phyloP scores from a whole-genome alignment of 2,888 invertebrate species.

The Spicauda simplicius region DNA sequence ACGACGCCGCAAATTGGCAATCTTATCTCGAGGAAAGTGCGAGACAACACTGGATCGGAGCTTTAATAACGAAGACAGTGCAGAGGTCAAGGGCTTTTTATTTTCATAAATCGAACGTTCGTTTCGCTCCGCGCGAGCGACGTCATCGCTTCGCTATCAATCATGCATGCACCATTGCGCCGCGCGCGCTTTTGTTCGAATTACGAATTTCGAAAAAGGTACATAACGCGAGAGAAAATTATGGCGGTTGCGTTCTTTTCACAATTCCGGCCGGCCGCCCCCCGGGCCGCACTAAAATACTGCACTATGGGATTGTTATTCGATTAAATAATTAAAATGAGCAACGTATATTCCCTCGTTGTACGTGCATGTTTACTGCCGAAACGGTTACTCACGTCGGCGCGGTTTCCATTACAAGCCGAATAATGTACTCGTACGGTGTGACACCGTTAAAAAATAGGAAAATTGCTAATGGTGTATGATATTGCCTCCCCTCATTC shows the following conservation, averaged over 20 bases:
- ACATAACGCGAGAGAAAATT: conserved; percentile 71
- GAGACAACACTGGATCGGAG: conserved; percentile 39
- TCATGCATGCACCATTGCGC: conserved; percentile 83
- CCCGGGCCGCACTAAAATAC: conserved; percentile 57
- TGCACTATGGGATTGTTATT: conserved; percentile 66
- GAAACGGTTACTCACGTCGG: conserved; percentile 1
- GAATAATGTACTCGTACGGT: conserved; percentile 60
- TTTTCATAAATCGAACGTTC: conserved; percentile 67
- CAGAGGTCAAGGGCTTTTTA: conserved; percentile 76
- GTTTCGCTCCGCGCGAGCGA: conserved; percentile 56
- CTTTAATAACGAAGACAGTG: conserved; percentile 49
- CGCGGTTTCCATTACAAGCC: conserved; percentile 17
- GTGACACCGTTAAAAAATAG: conserved; percentile 84
- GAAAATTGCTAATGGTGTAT: conserved; percentile 85
- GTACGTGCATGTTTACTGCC: conserved; percentile 8
- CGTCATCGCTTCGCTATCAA: conserved; percentile 80
- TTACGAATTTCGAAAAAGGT: conserved; percentile 81
- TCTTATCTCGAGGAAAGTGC: conserved; percentile 43
- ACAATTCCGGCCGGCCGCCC: conserved; percentile 64
- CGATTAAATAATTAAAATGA: conserved; percentile 72
- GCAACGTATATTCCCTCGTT: conserved; percentile 50
- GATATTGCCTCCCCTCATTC: conserved; percentile 85
- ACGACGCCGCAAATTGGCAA: conserved; percentile 60
- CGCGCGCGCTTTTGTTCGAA: conserved; percentile 79
- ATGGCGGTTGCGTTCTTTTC: conserved; percentile 75